These are phyloP conservation scores for Oryzias celebensis DNA, from an alignment of 2,113 vertebrate genomes.

Conservation along the genomic window DNA sequence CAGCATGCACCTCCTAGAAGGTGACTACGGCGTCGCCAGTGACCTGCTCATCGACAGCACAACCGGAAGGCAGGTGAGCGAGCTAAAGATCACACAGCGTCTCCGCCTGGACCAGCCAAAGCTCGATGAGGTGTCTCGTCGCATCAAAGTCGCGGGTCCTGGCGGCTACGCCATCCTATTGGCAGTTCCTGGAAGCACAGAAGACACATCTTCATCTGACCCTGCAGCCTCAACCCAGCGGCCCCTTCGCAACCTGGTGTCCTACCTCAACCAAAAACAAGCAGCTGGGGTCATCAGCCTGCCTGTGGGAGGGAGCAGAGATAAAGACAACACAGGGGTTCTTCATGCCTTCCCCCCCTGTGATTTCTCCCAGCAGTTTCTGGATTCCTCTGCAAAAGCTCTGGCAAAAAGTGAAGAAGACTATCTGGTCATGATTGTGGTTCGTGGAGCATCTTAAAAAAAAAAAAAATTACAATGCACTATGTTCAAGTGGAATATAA, in stretches of 20 bases:
- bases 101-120: slow-evolving; percentile 98
- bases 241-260: slow-evolving; percentile 98
- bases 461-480: slow-evolving; percentile 52
- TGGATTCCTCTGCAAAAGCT: slow-evolving; percentile 97
- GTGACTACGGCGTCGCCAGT: slow-evolving; percentile 89
- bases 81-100: slow-evolving; percentile 98
- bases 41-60: slow-evolving; percentile 88
- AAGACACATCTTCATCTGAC: slow-evolving; percentile 80
- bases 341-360: slow-evolving; percentile 99
- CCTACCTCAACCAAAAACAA: slow-evolving; percentile 99
- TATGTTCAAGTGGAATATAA: slow-evolving; percentile 48
- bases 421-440: slow-evolving; percentile 99
- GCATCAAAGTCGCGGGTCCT: slow-evolving; percentile 96
- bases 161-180: slow-evolving; percentile 92
- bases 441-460: slow-evolving; percentile 94
- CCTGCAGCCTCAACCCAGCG: slow-evolving; percentile 90
- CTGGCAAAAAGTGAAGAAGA: slow-evolving; percentile 99
- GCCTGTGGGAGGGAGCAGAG: slow-evolving; percentile 94
- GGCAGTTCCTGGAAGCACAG: slow-evolving; percentile 88
- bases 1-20: slow-evolving; percentile 96
- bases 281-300: slow-evolving; percentile 99
- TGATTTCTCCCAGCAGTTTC: slow-evolving; percentile 99
- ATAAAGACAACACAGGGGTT: slow-evolving; percentile 98
- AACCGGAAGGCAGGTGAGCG: slow-evolving; percentile 88
- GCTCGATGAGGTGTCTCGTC: slow-evolving; percentile 95